Conservation (phyloP, 2,797 vertebrate species). For the Todus mexicanus region DNA sequence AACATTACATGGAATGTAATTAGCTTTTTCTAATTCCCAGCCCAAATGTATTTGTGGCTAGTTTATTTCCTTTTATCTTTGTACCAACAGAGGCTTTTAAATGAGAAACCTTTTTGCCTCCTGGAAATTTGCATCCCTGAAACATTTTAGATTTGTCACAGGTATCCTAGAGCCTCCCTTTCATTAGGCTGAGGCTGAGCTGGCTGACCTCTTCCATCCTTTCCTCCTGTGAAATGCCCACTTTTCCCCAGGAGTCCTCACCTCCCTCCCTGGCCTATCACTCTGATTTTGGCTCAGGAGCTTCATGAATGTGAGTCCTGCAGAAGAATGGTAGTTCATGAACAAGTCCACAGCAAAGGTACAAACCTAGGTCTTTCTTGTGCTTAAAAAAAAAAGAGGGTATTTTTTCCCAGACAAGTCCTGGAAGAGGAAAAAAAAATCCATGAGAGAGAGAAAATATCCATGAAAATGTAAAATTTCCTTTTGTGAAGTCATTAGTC, state of each 20-base stretch:
- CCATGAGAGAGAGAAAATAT: not conserved
- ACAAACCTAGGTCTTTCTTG: not conserved
- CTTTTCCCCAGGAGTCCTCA: not conserved
- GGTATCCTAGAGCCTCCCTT: not conserved
- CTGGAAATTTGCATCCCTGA: not conserved
- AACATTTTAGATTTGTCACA: not conserved
- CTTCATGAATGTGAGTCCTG: not conserved
- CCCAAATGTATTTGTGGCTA: not conserved
- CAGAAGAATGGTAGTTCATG: too few species aligned
- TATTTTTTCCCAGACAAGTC: not conserved
- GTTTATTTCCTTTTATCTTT: not conserved
- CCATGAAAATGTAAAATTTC: not conserved
- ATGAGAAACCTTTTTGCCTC: not conserved
- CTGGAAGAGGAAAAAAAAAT: not conserved
- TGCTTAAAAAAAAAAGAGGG: not conserved
- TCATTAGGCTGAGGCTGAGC: not conserved
- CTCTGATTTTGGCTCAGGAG: not conserved
- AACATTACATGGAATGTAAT: not conserved
- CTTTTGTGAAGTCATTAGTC: not conserved
- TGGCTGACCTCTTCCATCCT: not conserved
- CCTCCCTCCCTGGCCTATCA: not conserved
- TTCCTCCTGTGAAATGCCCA: not conserved
- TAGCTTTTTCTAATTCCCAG: not conserved
- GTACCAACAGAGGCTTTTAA: not conserved
- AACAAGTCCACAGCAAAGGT: not conserved